These are phyloP conservation scores for Neoscelio sp. DNA, from an alignment of 2,888 invertebrate genomes.

Conservation along the genomic window DNA sequence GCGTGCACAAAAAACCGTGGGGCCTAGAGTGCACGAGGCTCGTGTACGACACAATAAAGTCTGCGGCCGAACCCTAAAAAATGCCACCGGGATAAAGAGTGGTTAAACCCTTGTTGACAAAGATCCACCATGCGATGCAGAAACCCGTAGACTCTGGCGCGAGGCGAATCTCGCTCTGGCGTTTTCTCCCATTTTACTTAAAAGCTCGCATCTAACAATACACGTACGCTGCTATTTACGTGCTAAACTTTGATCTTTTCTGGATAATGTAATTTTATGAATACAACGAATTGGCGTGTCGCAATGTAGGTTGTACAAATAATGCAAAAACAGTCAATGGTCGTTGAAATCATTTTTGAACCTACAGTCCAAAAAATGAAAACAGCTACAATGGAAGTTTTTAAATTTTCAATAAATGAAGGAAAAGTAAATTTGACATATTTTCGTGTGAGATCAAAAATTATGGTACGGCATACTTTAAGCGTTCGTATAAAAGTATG, in stretches of 20 bases:
- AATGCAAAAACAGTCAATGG: no score
- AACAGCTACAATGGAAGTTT: no score
- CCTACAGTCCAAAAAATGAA: no score
- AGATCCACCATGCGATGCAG: constrained; percentile 73
- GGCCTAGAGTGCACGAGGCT: constrained; percentile 71
- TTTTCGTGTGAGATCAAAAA: no score
- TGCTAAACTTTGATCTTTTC: constrained; percentile 53
- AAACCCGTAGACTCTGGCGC: constrained; percentile 43
- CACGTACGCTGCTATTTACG: constrained; percentile 13
- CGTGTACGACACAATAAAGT: constrained; percentile 79
- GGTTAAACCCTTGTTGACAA: constrained; percentile 79
- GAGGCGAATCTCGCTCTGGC: constrained; percentile 13
- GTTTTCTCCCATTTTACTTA: constrained; percentile 25
- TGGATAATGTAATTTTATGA: constrained; percentile 39
- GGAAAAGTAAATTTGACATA: no score
- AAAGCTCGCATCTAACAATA: constrained; percentile 23
- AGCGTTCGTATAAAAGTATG: no score
- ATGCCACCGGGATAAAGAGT: constrained; percentile 76
- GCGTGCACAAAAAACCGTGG: constrained; percentile 70
- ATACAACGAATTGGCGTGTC: no score
- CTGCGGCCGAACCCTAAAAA: constrained; percentile 77
- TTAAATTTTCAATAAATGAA: no score
- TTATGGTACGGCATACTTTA: no score
- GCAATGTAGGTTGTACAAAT: no score
- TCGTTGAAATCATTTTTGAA: no score